Evolutionary conservation across 2,797 vertebrate genomes (phyloP).

Genomic region (Chaetodon trifasciatus): DNA sequence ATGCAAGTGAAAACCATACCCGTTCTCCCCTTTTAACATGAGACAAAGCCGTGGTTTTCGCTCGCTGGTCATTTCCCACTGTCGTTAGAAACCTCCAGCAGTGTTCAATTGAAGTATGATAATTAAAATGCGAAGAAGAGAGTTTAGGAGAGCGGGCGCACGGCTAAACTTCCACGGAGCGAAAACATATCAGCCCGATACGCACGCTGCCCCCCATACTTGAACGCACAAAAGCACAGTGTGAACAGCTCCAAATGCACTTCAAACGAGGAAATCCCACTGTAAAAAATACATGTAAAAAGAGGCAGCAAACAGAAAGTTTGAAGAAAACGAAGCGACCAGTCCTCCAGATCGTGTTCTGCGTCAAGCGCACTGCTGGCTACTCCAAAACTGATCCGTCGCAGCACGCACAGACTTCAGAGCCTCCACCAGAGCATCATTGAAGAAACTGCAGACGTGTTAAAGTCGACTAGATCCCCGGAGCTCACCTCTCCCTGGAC

Average conservation of each 20-base stretch:
- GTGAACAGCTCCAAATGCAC: constrained; percentile 6
- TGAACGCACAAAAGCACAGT: background rate
- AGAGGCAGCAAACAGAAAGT: constrained; percentile 16
- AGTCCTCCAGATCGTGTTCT: constrained; percentile 34
- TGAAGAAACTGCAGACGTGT: constrained; percentile 13
- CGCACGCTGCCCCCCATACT: constrained; percentile 32
- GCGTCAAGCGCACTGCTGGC: constrained; percentile 48
- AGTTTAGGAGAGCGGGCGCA: constrained; percentile 46
- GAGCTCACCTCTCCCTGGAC: constrained; percentile 57
- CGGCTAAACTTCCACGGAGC: constrained; percentile 60
- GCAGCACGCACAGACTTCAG: constrained; percentile 39
- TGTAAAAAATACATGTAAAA: background rate
- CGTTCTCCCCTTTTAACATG: constrained; percentile 89
- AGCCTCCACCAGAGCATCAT: constrained; percentile 33
- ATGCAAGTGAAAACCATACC: constrained; percentile 98
- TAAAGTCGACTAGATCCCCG: constrained; percentile 28
- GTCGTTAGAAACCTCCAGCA: constrained; percentile 22
- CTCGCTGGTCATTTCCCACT: constrained; percentile 87
- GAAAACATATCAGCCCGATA: constrained; percentile 55
- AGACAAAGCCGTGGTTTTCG: constrained; percentile 92
- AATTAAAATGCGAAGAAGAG: constrained; percentile 37
- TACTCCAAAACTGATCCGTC: constrained; percentile 54
- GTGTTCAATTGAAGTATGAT: constrained; percentile 22
- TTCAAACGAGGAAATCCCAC: background rate
- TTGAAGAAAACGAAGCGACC: constrained; percentile 1